phyloP scores from a whole-genome alignment of 2,113 vertebrate genomes.

The Macrotis lagotis region DNA sequence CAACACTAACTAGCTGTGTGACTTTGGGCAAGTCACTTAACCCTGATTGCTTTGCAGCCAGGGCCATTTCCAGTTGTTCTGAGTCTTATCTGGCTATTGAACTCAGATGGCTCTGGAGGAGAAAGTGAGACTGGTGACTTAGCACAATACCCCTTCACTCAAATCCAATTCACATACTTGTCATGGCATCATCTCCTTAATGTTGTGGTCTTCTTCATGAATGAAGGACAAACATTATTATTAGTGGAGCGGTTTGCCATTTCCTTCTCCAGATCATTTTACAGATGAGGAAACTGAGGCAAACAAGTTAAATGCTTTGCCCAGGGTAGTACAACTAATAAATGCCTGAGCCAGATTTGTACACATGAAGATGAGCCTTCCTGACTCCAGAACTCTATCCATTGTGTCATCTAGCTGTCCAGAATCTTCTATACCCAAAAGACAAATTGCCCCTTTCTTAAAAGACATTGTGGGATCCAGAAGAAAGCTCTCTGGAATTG shows the following conservation, averaged over 20 bases:
- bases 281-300: neutral
- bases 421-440: neutral
- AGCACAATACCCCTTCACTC: too few species aligned
- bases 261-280: neutral
- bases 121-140: too few species aligned
- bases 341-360: neutral
- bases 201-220: too few species aligned
- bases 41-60: too few species aligned
- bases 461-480: neutral
- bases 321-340: neutral
- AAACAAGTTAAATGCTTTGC: neutral
- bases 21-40: too few species aligned
- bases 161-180: too few species aligned
- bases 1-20: too few species aligned
- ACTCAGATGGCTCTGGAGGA: too few species aligned
- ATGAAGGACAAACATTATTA: too few species aligned
- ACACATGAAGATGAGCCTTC: neutral
- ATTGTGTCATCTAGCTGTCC: neutral
- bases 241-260: neutral
- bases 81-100: too few species aligned
- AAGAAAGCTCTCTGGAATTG: neutral
- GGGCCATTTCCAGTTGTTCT: too few species aligned
- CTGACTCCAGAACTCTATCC: neutral
- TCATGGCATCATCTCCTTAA: too few species aligned
- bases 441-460: neutral